phyloP scores from a whole-genome alignment of 2,113 vertebrate species.

The Takifugu bimaculatus region DNA sequence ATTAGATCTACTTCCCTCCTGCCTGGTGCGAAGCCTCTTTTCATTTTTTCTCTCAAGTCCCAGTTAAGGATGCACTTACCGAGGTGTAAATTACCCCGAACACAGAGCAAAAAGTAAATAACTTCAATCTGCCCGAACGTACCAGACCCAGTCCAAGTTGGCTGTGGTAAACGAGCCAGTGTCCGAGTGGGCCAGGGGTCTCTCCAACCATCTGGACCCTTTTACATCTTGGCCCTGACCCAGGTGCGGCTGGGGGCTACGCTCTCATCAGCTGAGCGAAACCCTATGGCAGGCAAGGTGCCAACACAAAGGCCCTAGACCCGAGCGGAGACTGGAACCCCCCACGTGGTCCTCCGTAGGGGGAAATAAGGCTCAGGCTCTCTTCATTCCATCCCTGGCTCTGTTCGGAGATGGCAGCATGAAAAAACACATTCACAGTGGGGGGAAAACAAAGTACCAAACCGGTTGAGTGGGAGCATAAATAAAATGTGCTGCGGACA shows the following conservation, averaged over 20 bases:
- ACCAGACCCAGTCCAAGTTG: conserved; percentile 42
- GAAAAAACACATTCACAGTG: conserved; percentile 60
- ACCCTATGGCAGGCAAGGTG: conserved; percentile 48
- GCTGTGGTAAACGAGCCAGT: conserved; percentile 48
- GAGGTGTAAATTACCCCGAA: conserved; percentile 52
- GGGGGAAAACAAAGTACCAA: conserved; percentile 60
- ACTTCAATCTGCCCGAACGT: conserved; percentile 54
- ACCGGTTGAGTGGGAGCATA: conserved; percentile 37
- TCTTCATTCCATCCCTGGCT: conserved; percentile 43
- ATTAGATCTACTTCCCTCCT: conserved; percentile 47
- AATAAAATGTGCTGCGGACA: conserved; percentile 53
- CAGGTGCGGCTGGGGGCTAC: conserved; percentile 63
- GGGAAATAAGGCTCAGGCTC: conserved; percentile 39
- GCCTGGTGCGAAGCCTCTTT: conserved; percentile 18
- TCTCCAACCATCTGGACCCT: conserved; percentile 65
- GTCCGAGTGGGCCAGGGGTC: conserved; percentile 45
- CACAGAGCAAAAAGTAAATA: conserved; percentile 50
- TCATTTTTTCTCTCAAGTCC: conserved; percentile 19
- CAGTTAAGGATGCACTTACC: conserved; percentile 42
- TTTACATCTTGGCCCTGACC: conserved; percentile 65
- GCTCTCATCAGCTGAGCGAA: conserved; percentile 68
- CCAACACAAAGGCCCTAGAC: conserved; percentile 62
- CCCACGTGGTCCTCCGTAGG: conserved; percentile 51
- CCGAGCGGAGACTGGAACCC: conserved; percentile 50
- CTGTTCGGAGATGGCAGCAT: conserved; percentile 53